Percentiles rank a stretch among this genome's conserved stretches.
Evolutionary conservation across 2,113 vertebrate genomes (phyloP).

Genomic region (Calidris pygmaea): DNA sequence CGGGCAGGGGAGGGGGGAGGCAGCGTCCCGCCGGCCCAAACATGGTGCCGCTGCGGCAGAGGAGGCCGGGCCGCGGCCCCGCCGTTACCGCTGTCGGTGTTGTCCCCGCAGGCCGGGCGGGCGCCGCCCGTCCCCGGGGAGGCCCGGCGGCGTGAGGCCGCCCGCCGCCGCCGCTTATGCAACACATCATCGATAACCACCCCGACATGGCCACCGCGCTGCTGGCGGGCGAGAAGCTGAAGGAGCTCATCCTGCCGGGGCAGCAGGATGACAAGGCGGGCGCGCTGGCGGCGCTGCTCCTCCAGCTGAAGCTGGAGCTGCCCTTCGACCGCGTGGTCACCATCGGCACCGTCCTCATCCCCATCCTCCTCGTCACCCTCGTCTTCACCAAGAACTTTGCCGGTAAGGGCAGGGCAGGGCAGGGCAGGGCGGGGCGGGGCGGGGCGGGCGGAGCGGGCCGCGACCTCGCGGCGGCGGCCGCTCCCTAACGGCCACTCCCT

Average conservation of each 20-base stretch:
- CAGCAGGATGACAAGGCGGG: constrained; percentile 93
- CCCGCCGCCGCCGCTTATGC: constrained; percentile 81
- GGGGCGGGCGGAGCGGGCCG: not conserved
- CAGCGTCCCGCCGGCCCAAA: not conserved
- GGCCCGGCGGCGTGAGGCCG: constrained; percentile 49
- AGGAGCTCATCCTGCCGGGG: constrained; percentile 95
- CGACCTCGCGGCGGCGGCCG: not conserved
- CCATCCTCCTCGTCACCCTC: constrained; percentile 94
- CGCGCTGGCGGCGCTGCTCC: constrained; percentile 88
- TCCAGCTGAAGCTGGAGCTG: constrained; percentile 96
- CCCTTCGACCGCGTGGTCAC: constrained; percentile 97
- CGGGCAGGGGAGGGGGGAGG: not conserved
- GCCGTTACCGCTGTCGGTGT: not conserved
- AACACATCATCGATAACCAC: constrained; percentile 96
- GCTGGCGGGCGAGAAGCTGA: constrained; percentile 97
- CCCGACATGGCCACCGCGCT: constrained; percentile 99
- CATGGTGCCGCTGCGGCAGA: not conserved
- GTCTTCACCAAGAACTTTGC: constrained; percentile 99
- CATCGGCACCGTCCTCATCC: constrained; percentile 97
- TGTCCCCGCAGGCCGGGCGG: constrained; percentile 35
- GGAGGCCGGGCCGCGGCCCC: not conserved
- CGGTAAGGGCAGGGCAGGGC: constrained; percentile 78
- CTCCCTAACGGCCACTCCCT: not conserved
- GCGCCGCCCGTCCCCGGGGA: not conserved
- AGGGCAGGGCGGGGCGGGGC: constrained; percentile 51